Evolutionary conservation across 1,140 invertebrate species (phyloP).

Genomic region (Oryctes rhinoceros): DNA sequence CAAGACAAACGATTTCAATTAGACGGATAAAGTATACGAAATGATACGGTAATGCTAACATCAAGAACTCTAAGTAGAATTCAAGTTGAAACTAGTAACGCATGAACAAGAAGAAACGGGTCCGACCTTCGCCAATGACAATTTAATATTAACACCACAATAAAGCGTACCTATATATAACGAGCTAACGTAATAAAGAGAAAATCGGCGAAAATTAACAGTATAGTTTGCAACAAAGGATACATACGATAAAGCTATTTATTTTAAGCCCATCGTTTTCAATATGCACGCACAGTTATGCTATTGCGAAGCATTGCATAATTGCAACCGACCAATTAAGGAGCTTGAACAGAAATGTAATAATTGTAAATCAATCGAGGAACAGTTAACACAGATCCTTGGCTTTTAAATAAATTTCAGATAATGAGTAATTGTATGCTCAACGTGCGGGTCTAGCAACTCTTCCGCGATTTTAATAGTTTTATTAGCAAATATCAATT

Average conservation of each 20-base stretch:
- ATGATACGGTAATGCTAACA: no score
- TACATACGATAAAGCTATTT: not conserved
- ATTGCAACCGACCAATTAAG: not conserved
- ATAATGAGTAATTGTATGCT: slow-evolving; percentile 1
- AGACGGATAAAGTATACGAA: no score
- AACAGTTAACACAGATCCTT: slow-evolving; percentile 2
- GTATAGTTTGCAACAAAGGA: not conserved
- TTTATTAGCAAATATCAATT: not conserved
- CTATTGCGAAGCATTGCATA: not conserved
- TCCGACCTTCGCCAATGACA: not conserved
- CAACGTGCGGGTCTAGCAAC: not conserved
- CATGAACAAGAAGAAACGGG: not conserved
- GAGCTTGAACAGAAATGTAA: not conserved
- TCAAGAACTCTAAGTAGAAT: no score
- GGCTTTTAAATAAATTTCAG: slow-evolving; percentile 6
- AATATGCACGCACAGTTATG: not conserved
- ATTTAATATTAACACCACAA: not conserved
- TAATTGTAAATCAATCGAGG: not conserved
- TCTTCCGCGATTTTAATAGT: slow-evolving; percentile 18
- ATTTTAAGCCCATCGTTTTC: not conserved
- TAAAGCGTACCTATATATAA: not conserved
- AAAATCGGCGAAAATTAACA: not conserved
- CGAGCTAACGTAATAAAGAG: not conserved
- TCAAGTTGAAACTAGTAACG: no score
- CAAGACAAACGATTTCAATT: no score